Conservation (phyloP, 2,113 vertebrate species). For the Pogonocichla stellata region DNA sequence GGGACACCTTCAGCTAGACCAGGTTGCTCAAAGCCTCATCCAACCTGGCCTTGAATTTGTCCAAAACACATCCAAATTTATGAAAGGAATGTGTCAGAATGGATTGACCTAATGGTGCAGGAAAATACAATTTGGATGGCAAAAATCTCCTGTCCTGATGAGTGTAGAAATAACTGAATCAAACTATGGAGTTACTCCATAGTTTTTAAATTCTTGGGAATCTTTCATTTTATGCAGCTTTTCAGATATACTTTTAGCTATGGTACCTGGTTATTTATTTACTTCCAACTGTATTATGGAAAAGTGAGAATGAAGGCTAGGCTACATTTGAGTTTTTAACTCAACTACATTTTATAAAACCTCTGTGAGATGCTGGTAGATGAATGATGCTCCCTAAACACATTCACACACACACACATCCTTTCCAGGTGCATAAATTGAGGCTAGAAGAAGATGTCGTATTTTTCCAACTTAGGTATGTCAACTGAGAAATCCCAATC, state of each 20-base stretch:
- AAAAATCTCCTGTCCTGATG: neutral
- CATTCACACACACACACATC: neutral
- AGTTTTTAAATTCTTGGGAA: neutral
- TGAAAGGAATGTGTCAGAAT: neutral
- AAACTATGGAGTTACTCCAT: neutral
- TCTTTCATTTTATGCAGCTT: neutral
- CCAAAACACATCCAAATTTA: neutral
- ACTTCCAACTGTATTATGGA: neutral
- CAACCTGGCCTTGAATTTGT: neutral
- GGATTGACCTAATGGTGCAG: neutral
- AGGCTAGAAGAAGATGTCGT: neutral
- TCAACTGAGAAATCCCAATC: neutral
- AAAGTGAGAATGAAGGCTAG: neutral
- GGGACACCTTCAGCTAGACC: neutral
- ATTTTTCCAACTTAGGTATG: conserved; percentile 10
- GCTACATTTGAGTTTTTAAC: neutral
- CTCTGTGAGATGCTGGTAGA: neutral
- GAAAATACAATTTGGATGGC: neutral
- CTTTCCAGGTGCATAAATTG: neutral
- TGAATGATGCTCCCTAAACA: neutral
- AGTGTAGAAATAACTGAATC: neutral
- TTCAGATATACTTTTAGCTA: neutral
- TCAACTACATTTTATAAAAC: neutral
- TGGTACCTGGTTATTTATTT: neutral
- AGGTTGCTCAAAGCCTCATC: neutral